A percentile compares a stretch with the other conserved stretches of the same genome.
Evolutionary conservation across 2,797 vertebrate species (phyloP).

Genomic region (Sciaenops ocellatus): DNA sequence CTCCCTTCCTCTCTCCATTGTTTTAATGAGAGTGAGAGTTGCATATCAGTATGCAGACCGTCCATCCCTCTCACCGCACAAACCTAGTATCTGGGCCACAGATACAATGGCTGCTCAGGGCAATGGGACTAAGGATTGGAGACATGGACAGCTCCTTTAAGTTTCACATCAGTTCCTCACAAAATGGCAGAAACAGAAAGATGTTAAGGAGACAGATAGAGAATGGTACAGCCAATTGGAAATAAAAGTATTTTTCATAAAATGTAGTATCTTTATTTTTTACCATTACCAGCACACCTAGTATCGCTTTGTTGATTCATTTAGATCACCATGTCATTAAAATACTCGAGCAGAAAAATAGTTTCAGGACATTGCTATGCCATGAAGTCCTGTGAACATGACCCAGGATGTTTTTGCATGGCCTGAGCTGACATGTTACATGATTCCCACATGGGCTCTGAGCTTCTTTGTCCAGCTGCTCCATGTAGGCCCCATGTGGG

Average conservation of each 20-base stretch:
- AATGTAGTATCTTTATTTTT: not conserved
- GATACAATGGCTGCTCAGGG: slow-evolving; percentile 51
- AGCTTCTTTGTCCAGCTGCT: slow-evolving; percentile 40
- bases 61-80: slow-evolving; percentile 38
- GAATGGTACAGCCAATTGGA: not conserved
- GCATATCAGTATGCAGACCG: slow-evolving; percentile 53
- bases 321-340: not conserved
- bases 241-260: not conserved
- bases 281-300: not conserved
- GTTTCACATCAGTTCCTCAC: slow-evolving; percentile 20
- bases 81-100: slow-evolving; percentile 48
- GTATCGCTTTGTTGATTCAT: not conserved
- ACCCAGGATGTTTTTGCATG: not conserved
- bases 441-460: not conserved
- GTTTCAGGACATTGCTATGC: too few relatives aligned
- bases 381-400: not conserved
- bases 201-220: not conserved
- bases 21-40: slow-evolving; percentile 58
- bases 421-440: slow-evolving; percentile 25
- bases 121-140: slow-evolving; percentile 29
- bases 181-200: slow-evolving; percentile 12
- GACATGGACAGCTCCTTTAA: slow-evolving; percentile 28
- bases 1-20: slow-evolving; percentile 6
- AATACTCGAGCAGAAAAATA: too few relatives aligned
- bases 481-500: slow-evolving; percentile 13